Base-by-base conservation (phyloP, 2,797 vertebrate species). In the Acridotheres tristis region DNA sequence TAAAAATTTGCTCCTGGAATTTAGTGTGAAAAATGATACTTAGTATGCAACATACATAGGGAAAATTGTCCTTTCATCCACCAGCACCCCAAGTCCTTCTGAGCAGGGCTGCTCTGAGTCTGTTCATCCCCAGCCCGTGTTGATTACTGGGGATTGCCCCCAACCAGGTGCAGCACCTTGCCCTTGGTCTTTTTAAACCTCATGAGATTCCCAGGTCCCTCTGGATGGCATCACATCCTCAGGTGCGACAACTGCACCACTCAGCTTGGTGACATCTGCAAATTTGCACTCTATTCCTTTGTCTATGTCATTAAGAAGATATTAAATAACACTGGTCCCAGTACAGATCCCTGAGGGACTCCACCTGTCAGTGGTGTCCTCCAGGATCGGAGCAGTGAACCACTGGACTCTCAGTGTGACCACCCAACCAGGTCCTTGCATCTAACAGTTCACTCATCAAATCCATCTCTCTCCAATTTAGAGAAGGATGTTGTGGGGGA, bases 381-480 rank as follows among this genome's bases (percentile, higher is more conserved):
- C 26, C 15, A n/a, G 50, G 58, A 50, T 36, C 22, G 15, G 51
- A 43, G 27, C 19, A 50, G 11, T 11, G 57, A 18, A 32, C 7
- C 13, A 27, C 32, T 57, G 59, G 13, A 7, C 11, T 16, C 7
- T 57, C 27, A 9, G 5, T 71, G 38, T 63, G 53, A 26, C 29
- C 15, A 21, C 45, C 36, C 51, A 57, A 22, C 14, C 20, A 40
- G 43, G 34, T 45, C 16, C 32, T 63, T 38, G 16, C 57, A 16
- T 20, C 27, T 23, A 29, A 22, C 38, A 22, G 17, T 25, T 11
- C 38, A 30, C 23, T 23, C 29, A 51, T n/a, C 2, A 15, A 83
- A 57, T 58, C n/a, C 0, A 0, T 25, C 43, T 43, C 48, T 48
- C 36, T 45, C 25, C 20, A 21, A 0, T 51, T 76, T 26, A 51